Percentiles rank a stretch among this genome's conserved stretches.
These are phyloP conservation scores for Pteronotus mesoamericanus DNA, from an alignment of 2,797 vertebrate genomes.

Conservation along the genomic window DNA sequence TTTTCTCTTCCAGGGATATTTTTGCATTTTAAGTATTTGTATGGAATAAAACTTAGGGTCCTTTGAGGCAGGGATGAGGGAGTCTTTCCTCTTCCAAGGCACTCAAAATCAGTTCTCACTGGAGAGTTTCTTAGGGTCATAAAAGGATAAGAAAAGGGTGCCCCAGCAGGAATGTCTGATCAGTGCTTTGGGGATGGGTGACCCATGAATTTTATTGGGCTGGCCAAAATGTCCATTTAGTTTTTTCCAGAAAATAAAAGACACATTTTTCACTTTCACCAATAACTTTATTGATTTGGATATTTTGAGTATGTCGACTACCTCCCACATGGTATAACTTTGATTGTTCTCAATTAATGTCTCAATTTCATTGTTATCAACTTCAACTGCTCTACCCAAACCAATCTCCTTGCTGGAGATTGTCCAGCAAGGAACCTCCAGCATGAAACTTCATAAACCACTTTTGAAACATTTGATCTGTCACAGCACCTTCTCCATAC, in stretches of 20 bases:
- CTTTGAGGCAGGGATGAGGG: not conserved
- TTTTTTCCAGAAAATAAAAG: not conserved
- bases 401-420: no score
- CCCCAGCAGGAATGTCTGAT: not conserved
- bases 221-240: not conserved
- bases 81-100: not conserved
- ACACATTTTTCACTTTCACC: not conserved
- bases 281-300: not conserved
- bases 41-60: not conserved
- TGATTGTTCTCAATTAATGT: not conserved
- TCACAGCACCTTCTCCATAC: not conserved
- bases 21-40: constrained; percentile 41
- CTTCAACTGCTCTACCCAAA: not conserved
- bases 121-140: not conserved
- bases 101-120: not conserved
- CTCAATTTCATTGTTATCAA: not conserved
- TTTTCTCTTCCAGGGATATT: not conserved
- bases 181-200: not conserved
- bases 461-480: not conserved
- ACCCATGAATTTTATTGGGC: not conserved
- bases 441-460: not conserved
- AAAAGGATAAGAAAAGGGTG: not conserved
- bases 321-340: not conserved
- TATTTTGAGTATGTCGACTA: not conserved
- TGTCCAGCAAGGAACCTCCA: not conserved